Conservation (phyloP, 2,797 vertebrate genomes). For the Coccyzus lansbergi region DNA sequence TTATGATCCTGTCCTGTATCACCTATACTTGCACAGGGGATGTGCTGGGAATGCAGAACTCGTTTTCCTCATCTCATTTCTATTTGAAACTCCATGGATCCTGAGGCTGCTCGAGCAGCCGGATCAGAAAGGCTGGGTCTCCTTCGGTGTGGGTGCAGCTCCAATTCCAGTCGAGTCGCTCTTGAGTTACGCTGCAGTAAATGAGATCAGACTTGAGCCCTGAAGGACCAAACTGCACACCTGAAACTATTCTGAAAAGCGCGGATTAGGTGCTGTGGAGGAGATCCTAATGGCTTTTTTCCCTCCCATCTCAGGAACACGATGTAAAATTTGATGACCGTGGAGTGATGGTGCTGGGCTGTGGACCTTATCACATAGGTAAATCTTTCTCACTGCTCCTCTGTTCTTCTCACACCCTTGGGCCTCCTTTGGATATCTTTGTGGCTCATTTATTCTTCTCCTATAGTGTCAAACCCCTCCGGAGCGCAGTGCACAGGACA, state of each 20-base stretch:
- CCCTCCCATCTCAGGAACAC: constrained; percentile 83
- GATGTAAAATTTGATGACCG: constrained; percentile 91
- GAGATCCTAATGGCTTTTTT: not conserved
- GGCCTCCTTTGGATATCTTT: not conserved
- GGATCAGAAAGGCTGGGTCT: not conserved
- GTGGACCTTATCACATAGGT: constrained; percentile 97
- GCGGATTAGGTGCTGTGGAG: not conserved
- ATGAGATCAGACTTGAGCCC: not conserved
- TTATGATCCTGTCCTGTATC: not conserved
- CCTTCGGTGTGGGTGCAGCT: not conserved
- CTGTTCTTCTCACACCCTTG: not conserved
- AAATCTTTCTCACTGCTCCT: constrained; percentile 67
- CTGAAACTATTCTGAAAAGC: not conserved
- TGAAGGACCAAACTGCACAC: not conserved
- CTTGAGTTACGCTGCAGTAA: not conserved
- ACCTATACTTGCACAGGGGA: not conserved
- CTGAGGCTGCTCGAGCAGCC: not conserved
- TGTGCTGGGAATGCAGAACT: not conserved
- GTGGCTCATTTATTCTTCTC: constrained; percentile 24
- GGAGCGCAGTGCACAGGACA: not conserved
- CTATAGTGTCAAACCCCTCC: not conserved
- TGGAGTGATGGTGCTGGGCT: constrained; percentile 93
- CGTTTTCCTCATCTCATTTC: not conserved
- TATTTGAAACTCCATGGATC: not conserved
- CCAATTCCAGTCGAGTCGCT: not conserved